Percentiles rank a stretch among this genome's conserved stretches.
phyloP scores from a whole-genome alignment of 2,113 vertebrate genomes.

The Tangachromis dhanisi region DNA sequence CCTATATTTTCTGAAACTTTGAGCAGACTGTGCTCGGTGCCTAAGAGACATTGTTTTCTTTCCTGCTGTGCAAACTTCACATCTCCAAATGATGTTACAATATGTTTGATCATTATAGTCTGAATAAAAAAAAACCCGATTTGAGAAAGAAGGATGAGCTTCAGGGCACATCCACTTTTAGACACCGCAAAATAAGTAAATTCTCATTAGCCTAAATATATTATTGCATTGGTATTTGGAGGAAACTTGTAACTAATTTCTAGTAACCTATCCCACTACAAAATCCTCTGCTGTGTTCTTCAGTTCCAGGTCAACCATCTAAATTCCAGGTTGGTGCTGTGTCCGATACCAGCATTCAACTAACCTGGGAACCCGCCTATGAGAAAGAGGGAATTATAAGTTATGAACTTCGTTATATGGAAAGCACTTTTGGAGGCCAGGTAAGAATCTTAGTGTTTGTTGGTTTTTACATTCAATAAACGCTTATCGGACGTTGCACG shows the following conservation, averaged over 20 bases:
- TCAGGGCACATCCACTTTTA: not conserved
- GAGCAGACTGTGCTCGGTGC: not conserved
- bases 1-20: slow-evolving; percentile 10
- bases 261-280: not conserved
- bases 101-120: not conserved
- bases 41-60: not conserved
- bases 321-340: slow-evolving; percentile 90
- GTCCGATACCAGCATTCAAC: slow-evolving; percentile 85
- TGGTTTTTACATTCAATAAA: not conserved
- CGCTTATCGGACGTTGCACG: too few relatives aligned
- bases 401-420: slow-evolving; percentile 86
- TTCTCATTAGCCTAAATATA: not conserved
- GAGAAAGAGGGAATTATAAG: slow-evolving; percentile 89
- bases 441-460: slow-evolving; percentile 55
- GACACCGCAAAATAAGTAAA: not conserved
- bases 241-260: not conserved
- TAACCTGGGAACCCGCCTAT: slow-evolving; percentile 87
- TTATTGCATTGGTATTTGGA: not conserved
- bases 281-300: not conserved
- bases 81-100: not conserved
- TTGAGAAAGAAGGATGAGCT: not conserved
- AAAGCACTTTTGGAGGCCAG: slow-evolving; percentile 77
- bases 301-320: slow-evolving; percentile 94
- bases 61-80: not conserved
- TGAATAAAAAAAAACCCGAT: not conserved